Evolutionary conservation across 2,888 invertebrate genomes (phyloP).

Genomic region (Pseudeuparius sepicola): DNA sequence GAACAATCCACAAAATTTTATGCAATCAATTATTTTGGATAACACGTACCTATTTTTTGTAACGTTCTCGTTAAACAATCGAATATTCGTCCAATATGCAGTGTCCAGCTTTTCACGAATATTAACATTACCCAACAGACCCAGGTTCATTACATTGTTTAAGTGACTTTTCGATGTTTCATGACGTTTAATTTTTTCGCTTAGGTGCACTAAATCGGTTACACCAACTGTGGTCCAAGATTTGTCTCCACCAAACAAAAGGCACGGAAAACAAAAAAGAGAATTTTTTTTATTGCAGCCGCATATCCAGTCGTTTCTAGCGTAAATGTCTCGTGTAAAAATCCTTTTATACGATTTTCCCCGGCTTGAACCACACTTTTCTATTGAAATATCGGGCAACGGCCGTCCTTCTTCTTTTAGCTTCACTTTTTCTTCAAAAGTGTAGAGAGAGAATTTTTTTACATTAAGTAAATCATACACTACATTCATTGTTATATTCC

Average conservation of each 20-base stretch:
- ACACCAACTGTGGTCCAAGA: no score
- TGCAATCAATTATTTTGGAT: constrained; percentile 1
- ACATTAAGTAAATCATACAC: constrained; percentile 6
- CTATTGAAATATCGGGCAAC: constrained; percentile 6
- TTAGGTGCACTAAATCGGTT: no score
- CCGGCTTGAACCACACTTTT: constrained; percentile 6
- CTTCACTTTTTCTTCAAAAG: constrained; percentile 8
- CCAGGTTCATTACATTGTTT: no score
- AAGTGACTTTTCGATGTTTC: no score
- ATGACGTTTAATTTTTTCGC: no score
- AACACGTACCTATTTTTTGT: constrained; percentile 1
- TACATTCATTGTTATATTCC: constrained; percentile 8
- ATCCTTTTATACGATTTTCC: constrained; percentile 7
- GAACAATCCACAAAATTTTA: constrained; percentile 6
- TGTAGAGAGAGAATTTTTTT: constrained; percentile 3
- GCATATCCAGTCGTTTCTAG: constrained; percentile 6
- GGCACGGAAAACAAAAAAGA: constrained; percentile 4
- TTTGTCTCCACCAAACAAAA: no score
- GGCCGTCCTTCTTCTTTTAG: constrained; percentile 8
- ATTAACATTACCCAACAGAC: constrained; percentile 10
- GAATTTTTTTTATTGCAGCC: constrained; percentile 1
- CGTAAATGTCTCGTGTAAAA: constrained; percentile 6
- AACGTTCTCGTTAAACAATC: constrained; percentile 8
- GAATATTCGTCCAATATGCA: constrained; percentile 13
- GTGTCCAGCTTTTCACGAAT: constrained; percentile 11